Evolutionary conservation across 2,113 vertebrate genomes (phyloP).

Genomic region (Psilopsiagon aurifrons): DNA sequence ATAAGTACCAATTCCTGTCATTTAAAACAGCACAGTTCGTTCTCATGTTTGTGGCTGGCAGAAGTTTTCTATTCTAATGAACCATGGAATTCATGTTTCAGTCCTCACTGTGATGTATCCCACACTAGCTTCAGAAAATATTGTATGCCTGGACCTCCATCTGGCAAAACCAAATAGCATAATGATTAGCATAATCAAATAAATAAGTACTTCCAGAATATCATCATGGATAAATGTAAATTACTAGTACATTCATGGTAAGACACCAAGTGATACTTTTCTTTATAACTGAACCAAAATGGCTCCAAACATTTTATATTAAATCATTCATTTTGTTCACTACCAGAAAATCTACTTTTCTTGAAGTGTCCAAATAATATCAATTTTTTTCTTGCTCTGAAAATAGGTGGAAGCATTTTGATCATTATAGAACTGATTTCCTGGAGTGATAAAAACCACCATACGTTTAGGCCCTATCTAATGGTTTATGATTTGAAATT

Average conservation of each 20-base stretch:
- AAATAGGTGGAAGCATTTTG: neutral
- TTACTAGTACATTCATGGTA: neutral
- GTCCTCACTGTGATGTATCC: neutral
- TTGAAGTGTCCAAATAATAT: neutral
- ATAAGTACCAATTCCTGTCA: neutral
- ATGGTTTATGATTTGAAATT: neutral
- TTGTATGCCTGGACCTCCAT: neutral
- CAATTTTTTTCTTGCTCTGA: neutral
- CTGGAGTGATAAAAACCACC: neutral
- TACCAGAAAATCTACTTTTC: neutral
- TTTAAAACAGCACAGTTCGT: rapidly evolving
- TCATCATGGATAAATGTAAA: neutral
- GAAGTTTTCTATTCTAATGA: neutral
- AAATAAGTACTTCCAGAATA: neutral
- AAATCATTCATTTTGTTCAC: neutral
- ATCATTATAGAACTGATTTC: neutral
- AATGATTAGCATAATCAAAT: neutral
- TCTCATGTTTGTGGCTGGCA: neutral
- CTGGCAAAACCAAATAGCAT: neutral
- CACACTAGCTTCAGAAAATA: neutral
- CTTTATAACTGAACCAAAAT: neutral
- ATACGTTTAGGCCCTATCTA: neutral
- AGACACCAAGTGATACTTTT: neutral
- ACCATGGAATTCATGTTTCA: neutral
- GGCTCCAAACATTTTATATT: neutral